Conservation (phyloP, 2,113 vertebrate species). For the Lynx canadensis region DNA sequence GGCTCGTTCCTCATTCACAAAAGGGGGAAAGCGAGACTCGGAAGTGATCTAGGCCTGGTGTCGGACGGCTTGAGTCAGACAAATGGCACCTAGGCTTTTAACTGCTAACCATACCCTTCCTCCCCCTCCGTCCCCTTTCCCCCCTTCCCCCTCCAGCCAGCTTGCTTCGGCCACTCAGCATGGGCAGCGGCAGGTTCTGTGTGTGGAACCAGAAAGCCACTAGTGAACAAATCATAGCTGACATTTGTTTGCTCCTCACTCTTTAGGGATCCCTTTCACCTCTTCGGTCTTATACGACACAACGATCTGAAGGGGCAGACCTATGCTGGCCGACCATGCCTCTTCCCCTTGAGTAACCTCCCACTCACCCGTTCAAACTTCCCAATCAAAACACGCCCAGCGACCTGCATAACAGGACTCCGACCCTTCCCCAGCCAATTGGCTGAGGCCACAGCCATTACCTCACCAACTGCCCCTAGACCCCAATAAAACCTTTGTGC, state of each 20-base stretch:
- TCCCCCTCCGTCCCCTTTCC: too few relatives aligned
- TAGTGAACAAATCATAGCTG: background rate
- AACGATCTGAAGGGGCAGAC: background rate
- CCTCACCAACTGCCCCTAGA: too few relatives aligned
- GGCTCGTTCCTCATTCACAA: background rate
- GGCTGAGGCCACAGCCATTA: too few relatives aligned
- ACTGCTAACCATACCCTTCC: too few relatives aligned
- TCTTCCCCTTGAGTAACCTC: too few relatives aligned
- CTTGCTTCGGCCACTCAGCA: background rate
- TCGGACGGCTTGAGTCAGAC: background rate
- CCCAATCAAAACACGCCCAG: fast-evolving
- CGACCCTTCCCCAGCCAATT: too few relatives aligned
- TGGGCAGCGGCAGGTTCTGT: background rate
- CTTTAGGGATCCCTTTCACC: background rate
- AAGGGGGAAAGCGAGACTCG: background rate
- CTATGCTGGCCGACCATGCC: too few relatives aligned
- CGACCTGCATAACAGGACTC: too few relatives aligned
- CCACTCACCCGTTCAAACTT: too few relatives aligned
- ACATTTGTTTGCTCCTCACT: background rate
- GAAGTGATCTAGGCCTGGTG: background rate
- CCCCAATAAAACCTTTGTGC: too few relatives aligned
- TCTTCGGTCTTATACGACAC: background rate
- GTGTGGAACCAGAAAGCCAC: background rate
- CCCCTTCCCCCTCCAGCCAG: background rate
- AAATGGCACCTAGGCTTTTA: background rate